Evolutionary conservation across 1,140 invertebrate genomes (phyloP).

Genomic region (Capitella teleta): DNA sequence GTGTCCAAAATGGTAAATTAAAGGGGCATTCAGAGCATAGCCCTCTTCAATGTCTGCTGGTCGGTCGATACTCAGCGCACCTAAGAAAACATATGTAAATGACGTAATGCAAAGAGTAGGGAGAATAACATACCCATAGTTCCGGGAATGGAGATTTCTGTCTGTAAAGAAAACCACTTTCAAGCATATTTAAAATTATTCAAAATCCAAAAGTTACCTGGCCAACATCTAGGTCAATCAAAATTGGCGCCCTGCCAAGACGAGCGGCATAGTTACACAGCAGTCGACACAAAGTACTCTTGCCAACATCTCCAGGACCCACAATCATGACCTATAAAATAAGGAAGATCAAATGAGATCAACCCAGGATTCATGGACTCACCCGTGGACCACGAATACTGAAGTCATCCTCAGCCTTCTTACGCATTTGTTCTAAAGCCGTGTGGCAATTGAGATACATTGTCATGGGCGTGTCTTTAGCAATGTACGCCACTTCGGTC

Average conservation of each 20-base stretch:
- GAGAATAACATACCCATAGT: slow-evolving; percentile 57
- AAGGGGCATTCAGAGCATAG: slow-evolving; percentile 58
- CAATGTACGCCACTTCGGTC: slow-evolving; percentile 83
- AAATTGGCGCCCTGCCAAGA: slow-evolving; percentile 67
- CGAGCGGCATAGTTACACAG: slow-evolving; percentile 61
- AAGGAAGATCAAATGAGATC: neutral
- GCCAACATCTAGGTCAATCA: slow-evolving; percentile 91
- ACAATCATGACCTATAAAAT: slow-evolving; percentile 64
- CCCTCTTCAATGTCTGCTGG: slow-evolving; percentile 85
- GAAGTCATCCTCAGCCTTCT: slow-evolving; percentile 61
- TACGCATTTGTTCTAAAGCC: slow-evolving; percentile 77
- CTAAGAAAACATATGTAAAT: slow-evolving; percentile 34
- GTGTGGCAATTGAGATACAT: slow-evolving; percentile 91
- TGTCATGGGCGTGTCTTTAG: slow-evolving; percentile 92
- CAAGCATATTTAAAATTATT: too few relatives aligned
- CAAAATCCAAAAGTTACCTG: slow-evolving; percentile 52
- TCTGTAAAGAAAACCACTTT: too few relatives aligned
- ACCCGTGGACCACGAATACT: slow-evolving; percentile 42
- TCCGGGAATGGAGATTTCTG: slow-evolving; percentile 77
- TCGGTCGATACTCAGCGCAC: slow-evolving; percentile 77
- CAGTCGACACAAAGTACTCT: slow-evolving; percentile 72
- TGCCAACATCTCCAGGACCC: slow-evolving; percentile 91
- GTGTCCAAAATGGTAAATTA: slow-evolving; percentile 91
- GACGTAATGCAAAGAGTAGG: neutral
- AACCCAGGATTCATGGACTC: slow-evolving; percentile 2